Base-by-base conservation (phyloP, 2,888 invertebrate genomes). In the Dilophus febrilis region DNA sequence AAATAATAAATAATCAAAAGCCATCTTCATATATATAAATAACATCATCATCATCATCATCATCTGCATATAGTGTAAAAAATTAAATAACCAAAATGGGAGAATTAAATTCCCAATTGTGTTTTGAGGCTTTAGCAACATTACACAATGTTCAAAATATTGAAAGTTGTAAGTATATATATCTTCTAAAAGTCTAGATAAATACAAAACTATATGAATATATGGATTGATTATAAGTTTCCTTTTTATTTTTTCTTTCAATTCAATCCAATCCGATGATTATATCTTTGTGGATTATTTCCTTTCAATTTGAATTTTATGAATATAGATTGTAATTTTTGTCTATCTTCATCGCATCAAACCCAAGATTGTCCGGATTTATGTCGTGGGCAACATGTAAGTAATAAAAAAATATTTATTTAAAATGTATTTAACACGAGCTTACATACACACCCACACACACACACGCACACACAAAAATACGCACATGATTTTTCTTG, bases 91-190 rank as follows among this genome's bases (percentile, higher is more conserved):
- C 17, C 17, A 30, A 26, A 18, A 41, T 41, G 41, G 40, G 31
- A 33, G 40, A 36, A 34, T 38, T 43, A 31, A 35, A 40, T 33
- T 40, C 36, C 13, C 36, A 40, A 36, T 27, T 43, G 16, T 43
- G 43, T 37, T 43, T 38, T 22, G 38, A 43, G 38, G 40, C 40
- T 26, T 33, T 43, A 11, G 41, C 37, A 10, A 41, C 41, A 35
- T 28, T 43, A 22, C 40, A 43, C 19, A 40, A 43, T 38, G 32
- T 41, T 7, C 37, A 38, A 37, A 35, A 38, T 31, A 36, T 43
- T 13, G 43, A 43, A 40, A 38, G 40, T 40, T 37, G 43, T 43
- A 38, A 40, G 40, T 40, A 33, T 5, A 12, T n/a, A n/a, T n/a
- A n/a, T n/a, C n/a, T n/a, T n/a, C n/a, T 22, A 22, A 22, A 22